These are phyloP conservation scores for Bufo bufo DNA, from an alignment of 2,113 vertebrate species.

Conservation along the genomic window DNA sequence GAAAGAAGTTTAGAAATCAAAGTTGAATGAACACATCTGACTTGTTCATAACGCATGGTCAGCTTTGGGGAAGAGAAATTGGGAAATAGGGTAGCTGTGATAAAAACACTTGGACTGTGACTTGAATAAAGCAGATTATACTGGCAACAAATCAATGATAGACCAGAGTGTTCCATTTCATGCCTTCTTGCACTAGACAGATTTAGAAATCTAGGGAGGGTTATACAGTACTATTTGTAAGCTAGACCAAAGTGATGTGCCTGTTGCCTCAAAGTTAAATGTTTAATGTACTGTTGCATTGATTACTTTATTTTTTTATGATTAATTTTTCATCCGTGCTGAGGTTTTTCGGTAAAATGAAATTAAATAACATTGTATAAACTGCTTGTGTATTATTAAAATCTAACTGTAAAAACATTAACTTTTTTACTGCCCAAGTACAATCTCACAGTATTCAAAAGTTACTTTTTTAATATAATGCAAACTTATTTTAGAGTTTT, in stretches of 20 bases:
- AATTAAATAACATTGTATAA: not conserved
- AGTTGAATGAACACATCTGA: constrained; percentile 68
- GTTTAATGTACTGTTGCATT: constrained; percentile 27
- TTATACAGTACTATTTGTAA: constrained; percentile 65
- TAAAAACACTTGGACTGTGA: constrained; percentile 68
- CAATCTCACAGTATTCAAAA: not conserved
- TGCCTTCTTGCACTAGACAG: constrained; percentile 66
- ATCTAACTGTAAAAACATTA: not conserved
- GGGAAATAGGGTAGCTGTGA: constrained; percentile 64
- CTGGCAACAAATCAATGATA: constrained; percentile 70
- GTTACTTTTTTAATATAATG: not conserved
- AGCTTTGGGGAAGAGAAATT: constrained; percentile 68
- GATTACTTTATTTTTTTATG: constrained; percentile 27
- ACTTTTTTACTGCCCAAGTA: not conserved
- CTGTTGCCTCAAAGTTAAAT: constrained; percentile 37
- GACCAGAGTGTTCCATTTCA: constrained; percentile 63
- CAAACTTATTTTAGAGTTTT: not conserved
- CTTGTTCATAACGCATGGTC: constrained; percentile 69
- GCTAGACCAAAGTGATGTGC: constrained; percentile 45
- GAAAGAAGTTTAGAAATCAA: constrained; percentile 68
- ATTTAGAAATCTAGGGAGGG: constrained; percentile 63
- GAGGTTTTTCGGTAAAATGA: not conserved
- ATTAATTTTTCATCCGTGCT: not conserved
- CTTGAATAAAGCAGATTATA: constrained; percentile 69
- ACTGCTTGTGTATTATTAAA: not conserved